These are phyloP conservation scores for Leptothorax acervorum DNA, from an alignment of 2,888 invertebrate genomes.

Conservation along the genomic window DNA sequence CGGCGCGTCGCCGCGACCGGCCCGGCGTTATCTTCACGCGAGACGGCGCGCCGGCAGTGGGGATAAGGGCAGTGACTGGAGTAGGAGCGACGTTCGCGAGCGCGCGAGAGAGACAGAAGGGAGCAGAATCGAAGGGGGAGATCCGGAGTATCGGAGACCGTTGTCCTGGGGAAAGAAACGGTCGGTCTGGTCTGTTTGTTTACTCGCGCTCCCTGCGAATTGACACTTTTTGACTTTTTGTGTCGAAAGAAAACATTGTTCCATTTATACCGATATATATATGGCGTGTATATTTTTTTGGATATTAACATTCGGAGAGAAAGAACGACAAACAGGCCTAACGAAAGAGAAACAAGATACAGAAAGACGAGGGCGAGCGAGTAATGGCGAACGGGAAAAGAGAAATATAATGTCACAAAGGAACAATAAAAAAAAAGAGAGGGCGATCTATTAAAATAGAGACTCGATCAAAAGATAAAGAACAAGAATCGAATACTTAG, in stretches of 20 bases:
- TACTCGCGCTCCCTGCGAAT: neutral
- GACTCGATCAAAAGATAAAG: neutral
- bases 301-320: neutral
- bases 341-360: neutral
- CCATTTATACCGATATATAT: neutral
- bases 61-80: conserved; percentile 53
- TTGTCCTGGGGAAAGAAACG: neutral
- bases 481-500: neutral
- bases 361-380: neutral
- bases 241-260: neutral
- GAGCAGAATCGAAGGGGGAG: neutral
- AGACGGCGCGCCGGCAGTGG: conserved; percentile 20
- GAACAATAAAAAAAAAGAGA: neutral
- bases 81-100: conserved; percentile 20
- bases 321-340: neutral
- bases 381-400: neutral
- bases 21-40: conserved; percentile 46
- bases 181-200: neutral
- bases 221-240: no score
- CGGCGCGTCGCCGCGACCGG: conserved; percentile 22
- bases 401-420: neutral
- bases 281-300: neutral
- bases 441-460: neutral
- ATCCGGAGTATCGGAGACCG: neutral
- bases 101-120: neutral